Evolutionary conservation across 2,797 vertebrate species (phyloP).

Genomic region (Anguilla marmorata): DNA sequence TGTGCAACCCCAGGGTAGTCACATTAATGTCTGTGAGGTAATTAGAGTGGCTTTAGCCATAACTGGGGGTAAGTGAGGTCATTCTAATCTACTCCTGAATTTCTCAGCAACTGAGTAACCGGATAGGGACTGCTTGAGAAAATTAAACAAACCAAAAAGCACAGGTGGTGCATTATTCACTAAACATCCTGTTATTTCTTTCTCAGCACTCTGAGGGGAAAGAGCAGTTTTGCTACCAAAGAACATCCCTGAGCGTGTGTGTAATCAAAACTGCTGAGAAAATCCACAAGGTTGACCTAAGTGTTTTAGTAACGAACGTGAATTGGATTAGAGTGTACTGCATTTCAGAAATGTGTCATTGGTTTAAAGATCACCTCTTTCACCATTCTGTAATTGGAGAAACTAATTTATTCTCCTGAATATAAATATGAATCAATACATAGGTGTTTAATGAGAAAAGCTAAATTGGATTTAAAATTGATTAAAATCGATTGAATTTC

Average conservation of each 20-base stretch:
- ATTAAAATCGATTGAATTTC: no score
- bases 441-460: neutral
- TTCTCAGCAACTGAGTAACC: conserved; percentile 60
- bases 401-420: neutral
- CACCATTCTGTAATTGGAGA: neutral
- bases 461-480: neutral
- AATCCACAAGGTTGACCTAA: conserved; percentile 26
- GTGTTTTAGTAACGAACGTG: neutral
- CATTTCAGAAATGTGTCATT: conserved; percentile 35
- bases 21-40: conserved; percentile 61
- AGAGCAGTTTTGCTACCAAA: conserved; percentile 29
- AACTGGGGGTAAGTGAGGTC: conserved; percentile 61
- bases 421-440: neutral
- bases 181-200: conserved; percentile 43
- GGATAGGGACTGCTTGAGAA: conserved; percentile 57
- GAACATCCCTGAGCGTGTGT: conserved; percentile 1
- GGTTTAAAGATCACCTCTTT: conserved; percentile 9
- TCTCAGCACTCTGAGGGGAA: conserved; percentile 34
- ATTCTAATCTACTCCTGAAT: conserved; percentile 66
- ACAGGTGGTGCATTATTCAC: conserved; percentile 62
- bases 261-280: neutral
- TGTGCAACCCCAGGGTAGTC: conserved; percentile 53
- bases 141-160: conserved; percentile 57
- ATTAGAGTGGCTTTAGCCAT: conserved; percentile 60
- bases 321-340: neutral